Evolutionary conservation across 23 tunicate genomes (phyloP), one percentile per base, ranked within the genome.

Genomic region (Oikopleura albicans): DNA sequence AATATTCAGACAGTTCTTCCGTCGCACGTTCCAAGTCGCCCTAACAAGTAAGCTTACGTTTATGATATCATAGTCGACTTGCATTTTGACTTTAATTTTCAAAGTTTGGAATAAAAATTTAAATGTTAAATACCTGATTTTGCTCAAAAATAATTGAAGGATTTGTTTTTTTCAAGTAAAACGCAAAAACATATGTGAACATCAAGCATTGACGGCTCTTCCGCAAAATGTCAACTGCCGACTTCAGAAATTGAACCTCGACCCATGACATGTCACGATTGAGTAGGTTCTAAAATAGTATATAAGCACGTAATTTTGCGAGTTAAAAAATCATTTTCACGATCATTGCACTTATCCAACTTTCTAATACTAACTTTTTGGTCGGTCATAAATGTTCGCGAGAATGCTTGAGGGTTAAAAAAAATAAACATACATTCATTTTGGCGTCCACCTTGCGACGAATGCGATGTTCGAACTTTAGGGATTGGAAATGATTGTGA

Each of bases 121-220:
- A n/a, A n/a, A n/a, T n/a, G n/a, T n/a, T n/a, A n/a, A n/a, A n/a
- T 16, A 71, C 79, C 79, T 71, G 79, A 71, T 83, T 40, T 37
- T 88, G 89, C 87, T 95, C 99, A 76, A 95, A 95, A 49, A 95
- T 90, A 36, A 87, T 66, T 1, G 91, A 86, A 56, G 91, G 91
- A 66, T 95, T 95, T 40, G 91, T 90, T 0, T 86, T 86, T 38
- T 95, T 84, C 84, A 95, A 76, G 63, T 83, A 95, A 71, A 95
- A 95, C 0, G 99, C 99, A 75, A 95, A 95, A 36, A 95, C 99
- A 84, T 95, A 95, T 34, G 92, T 90, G 91, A 90, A 95, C 99
- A 95, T 95, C 4, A 95, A 76, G n/a, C 91, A 90, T 41, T 88
- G 91, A 29, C 99, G 84, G 71, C 96, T 89, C 83, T 88, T 87